These are phyloP conservation scores for Ranitomeya imitator DNA, from an alignment of 2,113 vertebrate genomes.

Conservation along the genomic window DNA sequence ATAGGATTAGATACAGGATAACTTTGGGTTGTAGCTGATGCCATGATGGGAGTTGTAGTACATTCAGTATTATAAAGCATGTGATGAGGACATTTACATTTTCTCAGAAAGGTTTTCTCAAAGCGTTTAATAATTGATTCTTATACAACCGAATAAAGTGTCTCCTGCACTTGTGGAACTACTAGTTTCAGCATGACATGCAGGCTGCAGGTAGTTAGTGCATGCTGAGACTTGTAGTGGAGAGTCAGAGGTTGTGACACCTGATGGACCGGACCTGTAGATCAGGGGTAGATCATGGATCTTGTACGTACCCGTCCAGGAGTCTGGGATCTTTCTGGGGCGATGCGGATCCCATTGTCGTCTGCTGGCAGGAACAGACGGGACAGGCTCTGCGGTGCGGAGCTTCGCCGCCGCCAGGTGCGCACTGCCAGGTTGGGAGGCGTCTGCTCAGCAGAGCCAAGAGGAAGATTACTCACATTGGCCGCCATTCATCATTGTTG, in stretches of 20 bases:
- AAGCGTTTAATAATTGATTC: too few relatives aligned
- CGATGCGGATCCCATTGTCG: not conserved
- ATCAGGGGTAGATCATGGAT: not conserved
- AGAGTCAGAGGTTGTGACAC: not conserved
- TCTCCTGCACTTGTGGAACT: not conserved
- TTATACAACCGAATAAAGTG: not conserved
- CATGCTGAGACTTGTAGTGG: not conserved
- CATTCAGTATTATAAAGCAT: too few relatives aligned
- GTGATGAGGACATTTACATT: too few relatives aligned
- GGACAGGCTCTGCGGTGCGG: not conserved
- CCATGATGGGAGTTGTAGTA: too few relatives aligned
- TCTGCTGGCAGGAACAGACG: not conserved
- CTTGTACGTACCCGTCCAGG: not conserved
- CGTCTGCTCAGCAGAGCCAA: not conserved
- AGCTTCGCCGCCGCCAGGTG: not conserved
- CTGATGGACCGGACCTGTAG: not conserved
- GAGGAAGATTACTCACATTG: not conserved
- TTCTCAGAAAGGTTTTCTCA: too few relatives aligned
- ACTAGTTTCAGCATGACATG: not conserved
- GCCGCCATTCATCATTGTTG: too few relatives aligned
- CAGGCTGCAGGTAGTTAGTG: not conserved
- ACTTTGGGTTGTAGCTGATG: too few relatives aligned
- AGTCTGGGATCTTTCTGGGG: not conserved
- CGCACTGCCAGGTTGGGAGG: not conserved
- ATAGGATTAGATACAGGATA: too few relatives aligned